A percentile compares a stretch with the other conserved stretches of the same genome.
Evolutionary conservation across 2,797 vertebrate species (phyloP).

Genomic region (Halcyon smyrnensis): DNA sequence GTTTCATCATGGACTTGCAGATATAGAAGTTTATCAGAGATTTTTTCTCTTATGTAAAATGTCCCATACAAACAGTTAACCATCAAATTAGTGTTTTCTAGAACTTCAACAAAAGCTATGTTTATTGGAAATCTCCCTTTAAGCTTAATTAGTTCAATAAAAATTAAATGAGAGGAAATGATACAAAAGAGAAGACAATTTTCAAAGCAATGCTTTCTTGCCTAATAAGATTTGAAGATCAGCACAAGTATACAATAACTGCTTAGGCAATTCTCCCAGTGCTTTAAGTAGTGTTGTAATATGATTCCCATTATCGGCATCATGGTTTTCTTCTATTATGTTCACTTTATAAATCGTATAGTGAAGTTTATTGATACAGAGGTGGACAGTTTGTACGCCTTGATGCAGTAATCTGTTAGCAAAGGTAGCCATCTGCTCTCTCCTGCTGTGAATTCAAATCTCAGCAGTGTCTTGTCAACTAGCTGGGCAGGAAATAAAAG

Average conservation of each 20-base stretch:
- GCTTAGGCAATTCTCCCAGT: constrained; percentile 32
- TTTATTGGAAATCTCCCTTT: constrained; percentile 65
- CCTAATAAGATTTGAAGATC: constrained; percentile 72
- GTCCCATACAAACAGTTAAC: constrained; percentile 52
- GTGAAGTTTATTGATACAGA: constrained; percentile 44
- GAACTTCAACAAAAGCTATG: constrained; percentile 54
- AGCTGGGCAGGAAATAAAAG: constrained; percentile 36
- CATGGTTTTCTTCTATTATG: not conserved
- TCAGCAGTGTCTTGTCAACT: constrained; percentile 36
- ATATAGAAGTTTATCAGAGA: constrained; percentile 21
- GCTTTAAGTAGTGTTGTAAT: constrained; percentile 1
- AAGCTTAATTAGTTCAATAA: constrained; percentile 75
- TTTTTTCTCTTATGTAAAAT: constrained; percentile 23
- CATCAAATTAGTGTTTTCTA: constrained; percentile 43
- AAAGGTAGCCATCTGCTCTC: constrained; percentile 53
- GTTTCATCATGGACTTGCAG: not conserved
- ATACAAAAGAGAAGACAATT: constrained; percentile 57
- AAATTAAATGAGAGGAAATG: constrained; percentile 70
- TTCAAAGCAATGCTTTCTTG: constrained; percentile 63
- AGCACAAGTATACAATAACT: constrained; percentile 36
- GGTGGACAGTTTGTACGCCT: not conserved
- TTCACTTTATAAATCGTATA: constrained; percentile 45
- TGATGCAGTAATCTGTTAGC: constrained; percentile 46
- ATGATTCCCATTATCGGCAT: not conserved
- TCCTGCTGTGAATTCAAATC: constrained; percentile 46